Evolutionary conservation across 1,140 invertebrate genomes (phyloP), one percentile per base, ranked within the genome.

Genomic region (Paralvinella palmiformis): DNA sequence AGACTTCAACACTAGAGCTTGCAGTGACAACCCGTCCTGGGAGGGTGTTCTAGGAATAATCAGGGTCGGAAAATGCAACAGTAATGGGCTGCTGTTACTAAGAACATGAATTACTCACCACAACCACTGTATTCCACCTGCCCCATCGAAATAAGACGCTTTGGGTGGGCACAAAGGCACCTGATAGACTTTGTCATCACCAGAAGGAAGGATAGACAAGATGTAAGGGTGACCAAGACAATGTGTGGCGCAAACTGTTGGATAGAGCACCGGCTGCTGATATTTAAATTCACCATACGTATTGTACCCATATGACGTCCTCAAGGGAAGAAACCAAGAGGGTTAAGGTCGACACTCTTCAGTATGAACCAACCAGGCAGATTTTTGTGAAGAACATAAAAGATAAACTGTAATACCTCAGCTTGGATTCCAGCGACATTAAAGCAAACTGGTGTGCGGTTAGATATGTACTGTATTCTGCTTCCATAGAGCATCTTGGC

Each of bases 131-230:
- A 63, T 33, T 15, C 31, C 15, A 17, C 52, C 7, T 59, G 20
- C 48, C 17, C 35, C 15, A 33, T 15, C 36, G 22, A 6, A 55
- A 69, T 62, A 71, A 67, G 36, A 59, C 64, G 5, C 55, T 62
- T 1, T 67, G 62, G 65, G 62, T 69, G 67, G 57, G 66, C 27
- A 64, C 69, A 66, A 32, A 68, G 66, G 68, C 64, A 68, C 37
- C 36, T 70, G 1, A 65, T 66, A 2, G 61, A 68, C 52, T 70
- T 45, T 45, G 53, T 68, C 66, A 68, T 70, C n/a, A 44, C 31
- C 35, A 37, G 66, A 41, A 52, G 24, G 15, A 44, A 4, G 24
- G 66, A 68, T 52, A 62, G 56, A 52, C 27, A 60, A 27, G 67
- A 67, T 36, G 59, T 70, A 1, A 27, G 13, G 1, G 24, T 63